phyloP scores from a whole-genome alignment of 2,888 invertebrate genomes.

The Plagodis dolabraria region DNA sequence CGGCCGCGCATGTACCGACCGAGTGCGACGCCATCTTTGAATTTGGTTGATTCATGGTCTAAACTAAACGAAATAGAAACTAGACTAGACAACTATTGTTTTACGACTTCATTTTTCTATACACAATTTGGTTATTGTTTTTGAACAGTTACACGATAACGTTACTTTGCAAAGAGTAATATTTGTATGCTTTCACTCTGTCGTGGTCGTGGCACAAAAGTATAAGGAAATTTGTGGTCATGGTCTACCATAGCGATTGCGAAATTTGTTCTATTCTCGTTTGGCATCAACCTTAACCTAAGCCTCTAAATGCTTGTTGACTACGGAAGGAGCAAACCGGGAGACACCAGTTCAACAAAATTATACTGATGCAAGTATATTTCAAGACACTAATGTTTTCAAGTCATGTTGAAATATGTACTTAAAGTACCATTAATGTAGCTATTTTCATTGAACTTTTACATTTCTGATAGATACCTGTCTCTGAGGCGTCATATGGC shows the following conservation, averaged over 20 bases:
- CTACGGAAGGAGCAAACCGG: constrained; percentile 4
- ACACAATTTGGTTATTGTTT: constrained; percentile 20
- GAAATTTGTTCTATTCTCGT: constrained; percentile 57
- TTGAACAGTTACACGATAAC: constrained; percentile 39
- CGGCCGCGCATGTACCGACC: constrained; percentile 73
- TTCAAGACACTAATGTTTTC: no score
- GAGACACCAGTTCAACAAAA: no score
- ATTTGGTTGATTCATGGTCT: constrained; percentile 71
- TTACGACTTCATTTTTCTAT: constrained; percentile 14
- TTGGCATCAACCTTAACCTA: constrained; percentile 26
- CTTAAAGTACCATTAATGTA: no score
- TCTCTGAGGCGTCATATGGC: no score
- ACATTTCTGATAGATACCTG: no score
- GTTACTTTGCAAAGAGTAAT: constrained; percentile 36
- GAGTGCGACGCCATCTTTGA: constrained; percentile 78
- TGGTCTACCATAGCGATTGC: constrained; percentile 58
- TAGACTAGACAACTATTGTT: constrained; percentile 19
- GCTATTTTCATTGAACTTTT: no score
- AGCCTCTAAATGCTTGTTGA: constrained; percentile 18
- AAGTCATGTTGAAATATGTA: no score
- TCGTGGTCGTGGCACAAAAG: constrained; percentile 41
- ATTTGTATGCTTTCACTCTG: constrained; percentile 73
- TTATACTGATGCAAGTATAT: no score
- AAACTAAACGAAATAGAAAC: constrained; percentile 48
- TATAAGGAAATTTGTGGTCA: constrained; percentile 15